phyloP scores from a whole-genome alignment of 2,888 invertebrate genomes.

The Megaustenia siamemsis region DNA sequence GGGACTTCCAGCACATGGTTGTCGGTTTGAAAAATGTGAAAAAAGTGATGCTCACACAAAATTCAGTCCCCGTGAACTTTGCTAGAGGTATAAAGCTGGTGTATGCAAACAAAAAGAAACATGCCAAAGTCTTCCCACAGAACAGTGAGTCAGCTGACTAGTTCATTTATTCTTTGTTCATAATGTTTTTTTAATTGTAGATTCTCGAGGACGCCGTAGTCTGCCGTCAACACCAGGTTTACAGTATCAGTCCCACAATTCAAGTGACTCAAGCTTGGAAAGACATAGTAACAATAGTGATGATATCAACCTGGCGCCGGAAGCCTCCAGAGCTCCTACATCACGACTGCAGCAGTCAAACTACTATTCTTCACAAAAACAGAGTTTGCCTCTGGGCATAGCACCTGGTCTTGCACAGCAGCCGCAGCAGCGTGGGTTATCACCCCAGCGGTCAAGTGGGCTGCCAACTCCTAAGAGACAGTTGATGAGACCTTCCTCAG shows the following conservation, averaged over 20 bases:
- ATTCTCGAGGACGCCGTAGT: conserved; percentile 67
- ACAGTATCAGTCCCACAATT: conserved; percentile 66
- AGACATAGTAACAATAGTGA: conserved; percentile 65
- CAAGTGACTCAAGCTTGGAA: conserved; percentile 73
- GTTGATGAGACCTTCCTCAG: conserved; percentile 67
- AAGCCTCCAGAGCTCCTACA: conserved; percentile 55
- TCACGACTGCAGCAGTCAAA: conserved; percentile 61
- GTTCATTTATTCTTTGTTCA: neutral
- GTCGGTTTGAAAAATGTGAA: too few relatives aligned
- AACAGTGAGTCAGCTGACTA: too few relatives aligned
- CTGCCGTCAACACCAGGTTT: conserved; percentile 71
- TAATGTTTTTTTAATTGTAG: conserved; percentile 54
- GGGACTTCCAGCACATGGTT: too few relatives aligned
- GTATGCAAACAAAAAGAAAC: too few relatives aligned
- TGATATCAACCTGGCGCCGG: conserved; percentile 63
- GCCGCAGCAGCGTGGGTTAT: conserved; percentile 59
- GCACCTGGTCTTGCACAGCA: conserved; percentile 40
- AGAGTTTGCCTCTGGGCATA: conserved; percentile 58
- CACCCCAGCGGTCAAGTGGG: conserved; percentile 71
- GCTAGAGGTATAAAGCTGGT: too few relatives aligned
- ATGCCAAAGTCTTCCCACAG: too few relatives aligned
- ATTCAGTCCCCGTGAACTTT: too few relatives aligned
- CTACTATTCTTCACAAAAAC: conserved; percentile 46
- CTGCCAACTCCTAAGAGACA: conserved; percentile 71
- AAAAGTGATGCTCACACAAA: too few relatives aligned